Evolutionary conservation across 2,797 vertebrate species (phyloP), one percentile per base, ranked within the genome.

Genomic region (Enteromius unitaeniatus): DNA sequence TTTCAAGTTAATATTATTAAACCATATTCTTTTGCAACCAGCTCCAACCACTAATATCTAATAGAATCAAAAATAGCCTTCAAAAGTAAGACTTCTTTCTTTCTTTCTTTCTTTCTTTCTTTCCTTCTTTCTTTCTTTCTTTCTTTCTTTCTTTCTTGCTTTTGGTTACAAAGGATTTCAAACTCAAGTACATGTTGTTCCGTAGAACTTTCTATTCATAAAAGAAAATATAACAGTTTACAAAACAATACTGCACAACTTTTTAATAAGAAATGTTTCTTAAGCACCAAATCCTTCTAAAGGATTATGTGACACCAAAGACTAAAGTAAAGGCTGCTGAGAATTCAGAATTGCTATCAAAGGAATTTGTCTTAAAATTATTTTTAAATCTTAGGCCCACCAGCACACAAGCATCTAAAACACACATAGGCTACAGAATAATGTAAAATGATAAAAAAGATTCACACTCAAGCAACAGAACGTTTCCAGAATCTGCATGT

Each of bases 401-500:
- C 17, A 62, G 58, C 28, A 21, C 26, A 21, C 17, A 64, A 28
- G 3, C 17, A 5, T 74, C 19, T 34, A 28, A 76, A 26, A 60
- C n/a, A 62, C 15, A 49, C 15, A 60, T 26, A 26, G 42, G 10
- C 42, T 13, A 14, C 11, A 9, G 2, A 60, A 60, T 2, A 28
- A 47, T 81, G 40, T 47, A n/a, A 28, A 19, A 60, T 23, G 31
- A 19, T 62, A 6, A 34, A 34, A 19, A 31, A 8, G 62, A 47
- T 62, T 62, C 53, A 68, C 69, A 31, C 7, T 55, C 15, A 83
- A 76, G n/a, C 15, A 4, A 74, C 58, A 65, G 62, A 70, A 10
- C 6, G 34, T 42, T 49, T 34, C 17, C 42, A 67, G 70, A 85
- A 45, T 64, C 49, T 82, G 74, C 84, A 86, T 82, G 78, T 79